A percentile compares a stretch with the other conserved stretches of the same genome.
phyloP scores from a whole-genome alignment of 2,797 vertebrate species.

The Helicolenus hilgendorfi region DNA sequence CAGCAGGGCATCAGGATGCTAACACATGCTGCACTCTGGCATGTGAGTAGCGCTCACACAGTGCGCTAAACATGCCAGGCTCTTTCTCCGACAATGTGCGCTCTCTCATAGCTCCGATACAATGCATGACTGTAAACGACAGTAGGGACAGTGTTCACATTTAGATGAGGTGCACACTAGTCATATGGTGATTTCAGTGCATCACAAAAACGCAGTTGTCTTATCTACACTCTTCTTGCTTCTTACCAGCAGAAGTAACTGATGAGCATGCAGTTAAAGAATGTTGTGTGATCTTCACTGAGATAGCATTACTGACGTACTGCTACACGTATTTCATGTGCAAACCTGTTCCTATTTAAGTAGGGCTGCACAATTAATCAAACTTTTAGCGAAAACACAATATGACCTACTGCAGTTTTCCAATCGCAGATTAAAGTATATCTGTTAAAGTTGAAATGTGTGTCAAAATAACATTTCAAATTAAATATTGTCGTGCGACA shows the following conservation, averaged over 20 bases:
- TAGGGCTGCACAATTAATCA: too few relatives aligned
- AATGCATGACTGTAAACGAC: constrained; percentile 2
- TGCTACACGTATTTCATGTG: neutral
- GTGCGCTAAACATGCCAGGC: constrained; percentile 22
- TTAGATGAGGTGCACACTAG: neutral
- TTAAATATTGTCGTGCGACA: too few relatives aligned
- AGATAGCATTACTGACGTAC: neutral
- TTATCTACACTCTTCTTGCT: neutral
- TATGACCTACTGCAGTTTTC: too few relatives aligned
- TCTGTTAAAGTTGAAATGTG: too few relatives aligned
- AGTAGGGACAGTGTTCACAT: neutral
- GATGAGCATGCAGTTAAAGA: neutral
- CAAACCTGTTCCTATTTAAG: too few relatives aligned
- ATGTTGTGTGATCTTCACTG: neutral
- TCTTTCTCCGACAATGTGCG: constrained; percentile 23
- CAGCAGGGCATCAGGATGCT: constrained; percentile 64
- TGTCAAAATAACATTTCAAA: too few relatives aligned
- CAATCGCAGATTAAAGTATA: too few relatives aligned
- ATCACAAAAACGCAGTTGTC: neutral
- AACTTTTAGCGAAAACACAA: too few relatives aligned
- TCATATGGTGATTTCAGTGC: neutral
- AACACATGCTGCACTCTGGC: constrained; percentile 66
- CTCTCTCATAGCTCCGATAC: constrained; percentile 32
- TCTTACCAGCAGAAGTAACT: neutral
- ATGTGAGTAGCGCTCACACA: constrained; percentile 54